Conservation (phyloP, 53 echinoderm and acorn worm genomes). For the Crossaster papposus region DNA sequence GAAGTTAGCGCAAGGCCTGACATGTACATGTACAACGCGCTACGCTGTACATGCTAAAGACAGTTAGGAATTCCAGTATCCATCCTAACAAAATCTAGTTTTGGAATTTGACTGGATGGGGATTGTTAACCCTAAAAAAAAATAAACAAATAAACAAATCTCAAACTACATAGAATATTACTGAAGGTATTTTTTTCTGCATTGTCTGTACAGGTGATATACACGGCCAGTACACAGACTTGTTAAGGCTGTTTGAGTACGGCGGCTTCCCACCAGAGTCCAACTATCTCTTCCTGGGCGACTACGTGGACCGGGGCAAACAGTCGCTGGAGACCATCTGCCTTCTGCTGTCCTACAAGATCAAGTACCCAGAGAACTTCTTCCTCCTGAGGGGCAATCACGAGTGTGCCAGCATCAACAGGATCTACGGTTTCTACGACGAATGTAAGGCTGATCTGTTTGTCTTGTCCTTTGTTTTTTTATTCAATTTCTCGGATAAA, state of each 20-base stretch:
- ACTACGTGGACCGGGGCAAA: conserved; percentile 97
- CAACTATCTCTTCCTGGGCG: conserved; percentile 95
- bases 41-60: too few relatives aligned
- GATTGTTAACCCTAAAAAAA: too few relatives aligned
- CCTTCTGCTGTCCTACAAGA: conserved; percentile 93
- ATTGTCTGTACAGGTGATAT: conserved; percentile 82
- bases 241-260: conserved; percentile 95
- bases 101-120: too few relatives aligned
- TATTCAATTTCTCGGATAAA: neutral
- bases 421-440: conserved; percentile 98
- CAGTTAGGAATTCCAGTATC: too few relatives aligned
- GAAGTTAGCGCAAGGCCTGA: too few relatives aligned
- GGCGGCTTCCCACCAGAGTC: conserved; percentile 98
- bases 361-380: conserved; percentile 98
- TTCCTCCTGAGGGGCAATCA: conserved; percentile 94
- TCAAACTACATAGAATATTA: too few relatives aligned
- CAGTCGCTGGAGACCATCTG: conserved; percentile 96
- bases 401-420: conserved; percentile 97
- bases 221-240: conserved; percentile 97
- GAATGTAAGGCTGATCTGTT: conserved; percentile 76
- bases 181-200: neutral
- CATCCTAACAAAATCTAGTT: too few relatives aligned
- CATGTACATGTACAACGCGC: too few relatives aligned
- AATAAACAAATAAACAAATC: too few relatives aligned
- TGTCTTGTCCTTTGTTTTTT: neutral